Conservation (phyloP, 1,140 invertebrate species). For the Brachionus manjavacas region DNA sequence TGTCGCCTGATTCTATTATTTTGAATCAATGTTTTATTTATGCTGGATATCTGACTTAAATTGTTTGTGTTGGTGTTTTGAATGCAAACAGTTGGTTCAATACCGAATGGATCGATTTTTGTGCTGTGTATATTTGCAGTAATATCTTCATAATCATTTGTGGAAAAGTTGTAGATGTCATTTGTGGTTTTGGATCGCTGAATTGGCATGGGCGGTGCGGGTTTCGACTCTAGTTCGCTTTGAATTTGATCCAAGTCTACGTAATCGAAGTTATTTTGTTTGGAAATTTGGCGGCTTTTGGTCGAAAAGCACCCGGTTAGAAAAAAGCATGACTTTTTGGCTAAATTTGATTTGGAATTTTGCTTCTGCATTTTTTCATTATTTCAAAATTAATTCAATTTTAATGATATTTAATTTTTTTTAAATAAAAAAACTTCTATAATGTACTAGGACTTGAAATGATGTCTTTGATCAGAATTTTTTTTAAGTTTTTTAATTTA, state of each 20-base stretch:
- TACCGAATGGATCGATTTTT: neutral
- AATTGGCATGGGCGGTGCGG: neutral
- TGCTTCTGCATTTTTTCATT: neutral
- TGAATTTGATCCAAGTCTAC: neutral
- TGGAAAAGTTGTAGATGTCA: conserved; percentile 10
- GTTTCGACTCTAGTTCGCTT: neutral
- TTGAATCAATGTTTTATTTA: neutral
- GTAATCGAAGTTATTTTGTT: conserved; percentile 27
- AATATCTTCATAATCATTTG: conserved; percentile 20
- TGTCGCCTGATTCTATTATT: neutral
- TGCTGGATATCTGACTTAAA: neutral
- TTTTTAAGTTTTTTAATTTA: neutral
- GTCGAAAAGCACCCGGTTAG: neutral
- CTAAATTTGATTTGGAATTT: neutral
- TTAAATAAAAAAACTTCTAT: neutral
- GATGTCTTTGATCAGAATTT: neutral
- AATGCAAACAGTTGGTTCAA: neutral
- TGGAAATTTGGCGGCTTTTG: neutral
- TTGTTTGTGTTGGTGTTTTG: neutral
- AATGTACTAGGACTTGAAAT: neutral
- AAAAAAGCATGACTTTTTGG: conserved; percentile 5
- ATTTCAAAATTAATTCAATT: neutral
- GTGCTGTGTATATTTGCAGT: conserved; percentile 12
- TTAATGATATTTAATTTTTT: neutral
- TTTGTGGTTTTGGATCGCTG: neutral